Conservation (phyloP, 2,888 invertebrate species). For the Cloeon dipterum region DNA sequence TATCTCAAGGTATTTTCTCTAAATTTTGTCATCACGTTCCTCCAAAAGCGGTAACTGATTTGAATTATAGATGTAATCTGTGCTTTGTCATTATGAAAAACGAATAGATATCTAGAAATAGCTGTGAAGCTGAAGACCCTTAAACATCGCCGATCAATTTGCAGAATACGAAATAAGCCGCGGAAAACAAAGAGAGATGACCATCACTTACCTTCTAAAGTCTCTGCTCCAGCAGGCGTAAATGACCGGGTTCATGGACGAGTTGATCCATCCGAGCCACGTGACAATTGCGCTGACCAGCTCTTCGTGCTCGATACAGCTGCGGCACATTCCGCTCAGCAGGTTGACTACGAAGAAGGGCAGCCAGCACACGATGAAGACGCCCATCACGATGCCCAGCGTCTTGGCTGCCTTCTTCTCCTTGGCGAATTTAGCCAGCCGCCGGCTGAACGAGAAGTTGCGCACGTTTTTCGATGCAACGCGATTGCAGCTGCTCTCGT, state of each 20-base stretch:
- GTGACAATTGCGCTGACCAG: constrained; percentile 72
- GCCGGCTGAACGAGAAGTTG: constrained; percentile 80
- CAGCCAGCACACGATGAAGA: constrained; percentile 91
- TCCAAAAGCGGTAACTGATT: too few relatives aligned
- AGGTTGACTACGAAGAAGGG: constrained; percentile 93
- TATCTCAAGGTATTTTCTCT: too few relatives aligned
- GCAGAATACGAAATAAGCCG: too few relatives aligned
- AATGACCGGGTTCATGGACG: constrained; percentile 91
- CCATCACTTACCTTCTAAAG: constrained; percentile 54
- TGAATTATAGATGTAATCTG: too few relatives aligned
- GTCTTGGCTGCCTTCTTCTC: constrained; percentile 97
- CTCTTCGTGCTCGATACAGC: constrained; percentile 68
- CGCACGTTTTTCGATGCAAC: constrained; percentile 15
- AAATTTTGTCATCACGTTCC: too few relatives aligned
- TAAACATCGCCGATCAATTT: too few relatives aligned
- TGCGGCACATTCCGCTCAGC: constrained; percentile 67
- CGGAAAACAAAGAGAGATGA: too few relatives aligned
- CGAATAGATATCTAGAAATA: too few relatives aligned
- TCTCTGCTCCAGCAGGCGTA: constrained; percentile 97
- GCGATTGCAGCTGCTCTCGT: constrained; percentile 21
- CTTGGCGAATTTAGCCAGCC: constrained; percentile 85
- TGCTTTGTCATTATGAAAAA: too few relatives aligned
- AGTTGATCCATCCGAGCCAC: constrained; percentile 91
- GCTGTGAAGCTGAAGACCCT: too few relatives aligned
- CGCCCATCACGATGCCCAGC: constrained; percentile 89